phyloP scores from a whole-genome alignment of 2,797 vertebrate genomes.

The Champsocephalus esox region DNA sequence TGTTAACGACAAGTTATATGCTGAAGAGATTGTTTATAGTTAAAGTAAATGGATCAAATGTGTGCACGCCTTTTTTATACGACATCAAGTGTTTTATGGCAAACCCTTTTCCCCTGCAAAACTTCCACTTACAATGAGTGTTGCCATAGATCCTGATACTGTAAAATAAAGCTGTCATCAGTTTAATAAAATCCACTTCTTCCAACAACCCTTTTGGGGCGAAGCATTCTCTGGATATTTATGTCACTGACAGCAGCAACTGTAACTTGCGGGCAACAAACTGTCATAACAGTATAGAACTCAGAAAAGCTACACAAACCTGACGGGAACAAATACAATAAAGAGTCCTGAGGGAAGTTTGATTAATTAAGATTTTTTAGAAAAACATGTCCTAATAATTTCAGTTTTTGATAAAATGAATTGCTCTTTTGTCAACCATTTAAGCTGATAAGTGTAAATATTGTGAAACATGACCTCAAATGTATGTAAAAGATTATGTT shows the following conservation, averaged over 20 bases:
- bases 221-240: conserved; percentile 1
- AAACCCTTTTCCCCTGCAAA: conserved; percentile 4
- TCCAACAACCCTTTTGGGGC: neutral
- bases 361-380: no score
- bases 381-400: neutral
- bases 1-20: neutral
- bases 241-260: conserved; percentile 7
- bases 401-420: neutral
- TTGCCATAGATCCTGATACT: neutral
- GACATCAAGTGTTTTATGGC: neutral
- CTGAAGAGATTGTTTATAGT: neutral
- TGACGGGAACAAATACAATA: neutral
- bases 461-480: neutral
- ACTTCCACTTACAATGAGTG: neutral
- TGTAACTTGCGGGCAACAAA: neutral
- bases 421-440: neutral
- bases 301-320: neutral
- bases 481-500: no score
- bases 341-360: neutral
- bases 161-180: conserved; percentile 34
- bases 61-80: neutral
- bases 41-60: neutral
- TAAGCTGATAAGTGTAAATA: neutral
- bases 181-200: conserved; percentile 13
- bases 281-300: neutral